These are phyloP conservation scores for Orestias chungarensis DNA, from an alignment of 2,797 vertebrate genomes.

Conservation along the genomic window DNA sequence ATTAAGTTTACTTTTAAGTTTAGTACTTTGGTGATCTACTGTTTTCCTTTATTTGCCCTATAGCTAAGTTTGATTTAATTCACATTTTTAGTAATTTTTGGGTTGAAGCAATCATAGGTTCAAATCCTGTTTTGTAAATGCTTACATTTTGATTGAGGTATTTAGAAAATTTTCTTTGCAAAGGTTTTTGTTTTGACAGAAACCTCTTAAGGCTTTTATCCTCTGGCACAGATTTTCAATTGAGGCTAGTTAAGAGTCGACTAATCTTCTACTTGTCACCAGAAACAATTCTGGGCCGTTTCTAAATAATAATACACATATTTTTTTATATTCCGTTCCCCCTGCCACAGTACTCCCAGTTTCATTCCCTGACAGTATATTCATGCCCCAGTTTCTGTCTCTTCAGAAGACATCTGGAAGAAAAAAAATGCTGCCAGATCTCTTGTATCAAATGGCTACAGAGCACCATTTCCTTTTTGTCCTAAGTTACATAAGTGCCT, in stretches of 20 bases:
- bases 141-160: too few relatives aligned
- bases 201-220: too few relatives aligned
- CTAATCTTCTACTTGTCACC: conserved; percentile 30
- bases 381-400: conserved; percentile 37
- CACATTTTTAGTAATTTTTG: too few relatives aligned
- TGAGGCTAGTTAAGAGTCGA: conserved; percentile 19
- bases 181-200: too few relatives aligned
- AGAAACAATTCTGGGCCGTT: conserved; percentile 5
- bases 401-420: conserved; percentile 35
- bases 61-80: too few relatives aligned
- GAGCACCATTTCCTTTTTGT: conserved; percentile 29
- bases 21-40: too few relatives aligned
- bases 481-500: conserved; percentile 39
- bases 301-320: neutral
- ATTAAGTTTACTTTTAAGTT: too few relatives aligned
- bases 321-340: conserved; percentile 9
- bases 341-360: conserved; percentile 18
- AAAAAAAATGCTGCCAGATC: conserved; percentile 39
- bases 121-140: too few relatives aligned
- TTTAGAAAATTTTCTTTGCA: too few relatives aligned
- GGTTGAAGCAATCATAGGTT: too few relatives aligned
- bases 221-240: too few relatives aligned
- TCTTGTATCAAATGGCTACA: conserved; percentile 27
- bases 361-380: conserved; percentile 12
- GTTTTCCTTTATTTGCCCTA: too few relatives aligned